Base-by-base conservation (phyloP, 2,888 invertebrate species). In the Mythimna ferrago region DNA sequence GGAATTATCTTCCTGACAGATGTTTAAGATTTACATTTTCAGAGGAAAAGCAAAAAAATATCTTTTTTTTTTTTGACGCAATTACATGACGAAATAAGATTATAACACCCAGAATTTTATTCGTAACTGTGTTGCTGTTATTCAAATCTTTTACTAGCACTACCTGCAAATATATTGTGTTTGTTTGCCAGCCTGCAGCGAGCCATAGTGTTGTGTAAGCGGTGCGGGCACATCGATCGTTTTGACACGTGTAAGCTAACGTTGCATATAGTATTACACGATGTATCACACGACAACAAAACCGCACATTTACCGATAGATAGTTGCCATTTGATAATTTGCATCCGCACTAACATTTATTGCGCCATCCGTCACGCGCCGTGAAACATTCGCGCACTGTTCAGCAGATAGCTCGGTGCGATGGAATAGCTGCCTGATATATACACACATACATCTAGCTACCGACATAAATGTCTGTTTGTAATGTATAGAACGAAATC, bases 321-420 rank as follows among this genome's bases (percentile, higher is more conserved):
- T 74, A 14, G 80, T 62, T 56, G 68, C 54, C 67, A 66, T 83
- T 80, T 60, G 75, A 66, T 79, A 44, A 74, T 80, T 79, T 68
- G 74, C 70, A 61, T 69, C 67, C 62, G 60, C 71, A 60, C 57
- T 66, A 73, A 71, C 67, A 80, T 83, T 82, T 65, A 82, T 73
- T 73, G 73, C 66, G 68, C 38, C 70, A 75, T 83, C 75, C 66
- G 54, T 83, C 80, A 80, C 75, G 68, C 60, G 26, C 16, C 56
- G 68, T 62, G 65, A 68, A 71, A 81, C 75, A 71, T 75, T 64
- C 41, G 63, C 48, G 60, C 35, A 48, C 10, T 53, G 60, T 38
- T 66, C 58, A 32, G 56, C 62, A 32, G 56, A 54, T 44, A 58
- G 32, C n/a, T n/a, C 62, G 35, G 32, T 11, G 44, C 51, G 41